phyloP scores from a whole-genome alignment of 2,113 vertebrate species.

The Sapayoa aenigma region DNA sequence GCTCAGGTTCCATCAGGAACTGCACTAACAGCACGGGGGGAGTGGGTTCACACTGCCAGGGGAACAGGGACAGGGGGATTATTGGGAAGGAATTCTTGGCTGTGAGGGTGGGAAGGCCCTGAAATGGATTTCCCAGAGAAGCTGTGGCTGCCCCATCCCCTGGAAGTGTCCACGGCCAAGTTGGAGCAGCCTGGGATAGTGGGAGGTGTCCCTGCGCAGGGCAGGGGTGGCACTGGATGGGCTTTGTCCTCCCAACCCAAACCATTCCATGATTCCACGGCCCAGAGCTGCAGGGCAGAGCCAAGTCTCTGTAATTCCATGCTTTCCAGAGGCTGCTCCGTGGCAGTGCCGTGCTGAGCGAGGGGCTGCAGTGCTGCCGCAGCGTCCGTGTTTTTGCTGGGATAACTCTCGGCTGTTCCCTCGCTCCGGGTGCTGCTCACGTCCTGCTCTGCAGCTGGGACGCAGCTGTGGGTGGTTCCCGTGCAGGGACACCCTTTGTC shows the following conservation, averaged over 20 bases:
- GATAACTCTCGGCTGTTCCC: too few relatives aligned
- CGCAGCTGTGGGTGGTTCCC: too few relatives aligned
- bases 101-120: neutral
- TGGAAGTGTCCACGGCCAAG: fast-evolving
- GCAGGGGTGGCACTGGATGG: neutral
- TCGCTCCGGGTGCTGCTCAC: too few relatives aligned
- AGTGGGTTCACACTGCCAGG: neutral
- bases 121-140: neutral
- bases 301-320: fast-evolving
- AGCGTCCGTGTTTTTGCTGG: too few relatives aligned
- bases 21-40: neutral
- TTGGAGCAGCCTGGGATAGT: neutral
- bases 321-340: neutral
- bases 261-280: neutral
- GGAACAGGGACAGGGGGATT: too few relatives aligned
- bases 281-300: neutral
- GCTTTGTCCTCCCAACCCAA: neutral
- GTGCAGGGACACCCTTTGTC: too few relatives aligned
- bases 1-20: neutral
- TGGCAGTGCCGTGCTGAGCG: too few relatives aligned
- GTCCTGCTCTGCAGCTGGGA: too few relatives aligned
- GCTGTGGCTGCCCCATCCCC: neutral
- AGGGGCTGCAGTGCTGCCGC: neutral
- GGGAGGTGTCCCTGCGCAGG: neutral
- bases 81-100: neutral